phyloP scores from a whole-genome alignment of 2,113 vertebrate species.

The Thalassarche chlororhynchos region DNA sequence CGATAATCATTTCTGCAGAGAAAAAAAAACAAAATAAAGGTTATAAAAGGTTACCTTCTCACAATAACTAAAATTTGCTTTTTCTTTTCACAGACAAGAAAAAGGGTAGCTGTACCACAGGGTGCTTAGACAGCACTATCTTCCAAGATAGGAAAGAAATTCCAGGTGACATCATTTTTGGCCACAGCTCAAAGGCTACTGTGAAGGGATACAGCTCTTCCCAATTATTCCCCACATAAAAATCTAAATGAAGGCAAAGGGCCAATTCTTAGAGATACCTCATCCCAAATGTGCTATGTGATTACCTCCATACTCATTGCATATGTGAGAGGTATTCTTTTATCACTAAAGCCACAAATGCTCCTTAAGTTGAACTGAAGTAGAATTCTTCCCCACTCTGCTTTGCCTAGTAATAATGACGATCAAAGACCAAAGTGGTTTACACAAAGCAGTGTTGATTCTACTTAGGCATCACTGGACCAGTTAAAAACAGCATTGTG shows the following conservation, averaged over 20 bases:
- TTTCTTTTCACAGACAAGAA: background rate
- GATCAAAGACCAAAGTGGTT: background rate
- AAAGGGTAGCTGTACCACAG: background rate
- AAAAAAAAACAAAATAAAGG: background rate
- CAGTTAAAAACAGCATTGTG: background rate
- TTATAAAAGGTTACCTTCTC: background rate
- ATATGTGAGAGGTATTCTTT: background rate
- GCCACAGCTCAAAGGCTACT: conserved; percentile 54
- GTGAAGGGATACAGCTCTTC: conserved; percentile 35
- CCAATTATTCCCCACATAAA: conserved; percentile 27
- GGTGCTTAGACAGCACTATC: conserved; percentile 6
- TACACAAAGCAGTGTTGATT: background rate
- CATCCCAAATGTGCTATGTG: conserved; percentile 2
- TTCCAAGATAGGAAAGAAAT: conserved; percentile 25
- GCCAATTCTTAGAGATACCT: conserved; percentile 33
- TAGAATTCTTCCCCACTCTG: background rate
- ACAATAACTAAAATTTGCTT: background rate
- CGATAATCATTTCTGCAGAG: background rate
- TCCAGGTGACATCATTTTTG: conserved; percentile 54
- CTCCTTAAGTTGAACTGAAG: background rate
- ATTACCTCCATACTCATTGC: background rate
- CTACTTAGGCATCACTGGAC: background rate
- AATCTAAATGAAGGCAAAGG: conserved; percentile 56
- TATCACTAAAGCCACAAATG: background rate
- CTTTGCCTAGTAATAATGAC: background rate